Percentiles rank a stretch among this genome's conserved stretches.
phyloP scores from a whole-genome alignment of 2,113 vertebrate genomes.

The Tupaia tana region DNA sequence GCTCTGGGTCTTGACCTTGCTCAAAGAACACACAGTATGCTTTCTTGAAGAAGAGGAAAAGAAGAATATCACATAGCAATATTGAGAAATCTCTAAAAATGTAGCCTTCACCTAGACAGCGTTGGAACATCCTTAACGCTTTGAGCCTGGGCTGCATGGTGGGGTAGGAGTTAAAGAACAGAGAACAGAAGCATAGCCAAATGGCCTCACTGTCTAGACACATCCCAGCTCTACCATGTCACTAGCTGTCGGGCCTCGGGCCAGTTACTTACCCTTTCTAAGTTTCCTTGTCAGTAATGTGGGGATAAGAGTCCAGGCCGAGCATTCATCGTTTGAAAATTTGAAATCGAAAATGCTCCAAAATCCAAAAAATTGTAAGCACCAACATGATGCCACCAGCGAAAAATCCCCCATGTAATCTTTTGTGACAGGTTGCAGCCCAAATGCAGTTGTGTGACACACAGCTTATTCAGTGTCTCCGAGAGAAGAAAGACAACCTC shows the following conservation, averaged over 20 bases:
- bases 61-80: not conserved
- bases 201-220: rapidly evolving
- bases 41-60: not conserved
- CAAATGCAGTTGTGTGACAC: no score
- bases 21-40: not conserved
- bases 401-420: no score
- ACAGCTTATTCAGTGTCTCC: no score
- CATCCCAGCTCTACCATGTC: rapidly evolving
- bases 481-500: no score
- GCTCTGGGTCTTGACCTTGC: not conserved
- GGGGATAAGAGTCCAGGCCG: not conserved
- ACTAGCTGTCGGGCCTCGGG: not conserved
- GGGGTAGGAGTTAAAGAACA: no score
- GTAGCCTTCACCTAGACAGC: not conserved
- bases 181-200: rapidly evolving
- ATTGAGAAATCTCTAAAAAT: not conserved
- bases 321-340: no score
- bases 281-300: not conserved
- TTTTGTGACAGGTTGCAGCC: no score
- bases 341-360: no score
- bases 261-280: not conserved
- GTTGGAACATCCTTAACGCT: no score
- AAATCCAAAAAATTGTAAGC: no score
- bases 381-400: no score
- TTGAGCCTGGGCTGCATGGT: no score